Evolutionary conservation across 2,888 invertebrate genomes (phyloP), one percentile per base, ranked within the genome.

Genomic region (Ctena decussata): DNA sequence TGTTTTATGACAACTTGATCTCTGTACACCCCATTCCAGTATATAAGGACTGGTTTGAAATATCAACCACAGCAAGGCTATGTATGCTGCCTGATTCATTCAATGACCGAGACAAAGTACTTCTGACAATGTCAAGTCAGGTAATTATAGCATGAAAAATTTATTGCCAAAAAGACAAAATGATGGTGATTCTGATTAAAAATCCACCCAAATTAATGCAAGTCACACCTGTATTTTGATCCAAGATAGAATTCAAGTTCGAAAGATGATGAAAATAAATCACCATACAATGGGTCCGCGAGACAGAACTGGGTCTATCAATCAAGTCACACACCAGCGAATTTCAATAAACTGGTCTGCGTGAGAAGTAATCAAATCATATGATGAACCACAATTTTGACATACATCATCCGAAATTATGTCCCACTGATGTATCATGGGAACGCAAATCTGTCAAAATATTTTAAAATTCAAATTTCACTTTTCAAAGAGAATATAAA

Each of bases 181-280:
- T 65, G 65, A 35, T 65, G 2, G 32, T 65, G 18, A 5, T 18
- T 35, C n/a, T 46, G 46, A 65, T 35, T 60, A 60, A 57, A 65
- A 57, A 27, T 18, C 27, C 71, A 71, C 5, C 6, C 35, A 12
- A 69, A 75, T 79, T 69, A 80, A 76, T 80, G 83, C 87, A 83
- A 85, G 85, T 85, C 85, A 85, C 87, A 87, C 87, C 87, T 87
- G 87, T 71, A 82, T 41, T 46, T 80, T 77, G 78, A 85, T 81
- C 76, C 70, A 32, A 77, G 73, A 81, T 77, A 82, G 76, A 84
- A 80, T 84, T 75, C 82, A 86, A 82, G 86, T 80, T 89, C 74
- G 65, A 69, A 76, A 84, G 83, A 86, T 86, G 86, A 89, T 75
- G 71, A 82, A 86, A 18, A 89, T 89, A 89, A 89, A 89, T 89